Base-by-base conservation (phyloP, 2,113 vertebrate genomes). In the Cheirogaleus medius region DNA sequence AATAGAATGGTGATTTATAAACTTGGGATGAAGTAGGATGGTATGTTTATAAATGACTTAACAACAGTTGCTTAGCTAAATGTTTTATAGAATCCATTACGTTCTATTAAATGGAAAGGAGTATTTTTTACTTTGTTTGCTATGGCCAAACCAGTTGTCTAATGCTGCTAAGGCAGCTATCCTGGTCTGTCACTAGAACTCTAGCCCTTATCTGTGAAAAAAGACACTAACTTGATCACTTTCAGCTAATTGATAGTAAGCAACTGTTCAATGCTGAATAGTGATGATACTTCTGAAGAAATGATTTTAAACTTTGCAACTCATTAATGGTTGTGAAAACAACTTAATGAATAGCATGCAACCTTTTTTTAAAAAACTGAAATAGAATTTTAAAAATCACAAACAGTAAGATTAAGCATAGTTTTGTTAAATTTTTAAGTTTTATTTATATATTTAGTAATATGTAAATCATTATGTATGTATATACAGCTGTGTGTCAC, bases 51-150 rank as follows among this genome's bases (percentile, higher is more conserved):
- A 69, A 88, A 68, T 74, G 29, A 11, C n/a, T 69, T 68, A 93
- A 44, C n/a, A 64, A 52, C 34, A 85, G 66, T 66, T 93, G 58
- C 47, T 94, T 95, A 54, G 20, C n/a, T 78, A 71, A 78, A 10
- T 78, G 82, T 91, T 93, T 91, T 83, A 15, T 80, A 89, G 49
- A 91, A 74, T 56, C 68, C 74, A 91, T 0, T 83, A 54, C 78
- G 44, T 94, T 95, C 25, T 37, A 37, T 42, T 56, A 60, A 60
- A 64, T 82, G 89, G 80, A 77, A 85, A 91, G n/a, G 18, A 58
- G 77, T 82, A 44, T 32, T 80, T 80, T 94, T 87, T 71, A 71
- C 81, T 94, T 92, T 88, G 58, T 87, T 97, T 93, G 52, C 82
- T 56, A 32, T 86, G 60, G 84, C 78, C 66, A 93, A 90, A 37